Conservation (phyloP, 1,140 invertebrate genomes). For the Halesus radiatus region DNA sequence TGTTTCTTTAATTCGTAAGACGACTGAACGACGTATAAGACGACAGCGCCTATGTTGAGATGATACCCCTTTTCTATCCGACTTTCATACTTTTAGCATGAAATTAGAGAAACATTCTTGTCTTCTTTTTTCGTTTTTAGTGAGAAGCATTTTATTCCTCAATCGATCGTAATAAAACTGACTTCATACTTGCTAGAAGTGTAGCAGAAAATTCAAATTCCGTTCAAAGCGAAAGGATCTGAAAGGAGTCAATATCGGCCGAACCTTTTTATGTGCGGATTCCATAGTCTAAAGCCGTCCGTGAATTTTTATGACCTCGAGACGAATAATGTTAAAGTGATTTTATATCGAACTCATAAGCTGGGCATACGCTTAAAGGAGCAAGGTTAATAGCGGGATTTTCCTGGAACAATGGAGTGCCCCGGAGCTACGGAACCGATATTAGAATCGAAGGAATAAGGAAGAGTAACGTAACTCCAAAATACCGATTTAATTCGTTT, state of each 20-base stretch:
- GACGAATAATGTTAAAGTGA: slow-evolving; percentile 31
- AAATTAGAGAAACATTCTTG: too few relatives aligned
- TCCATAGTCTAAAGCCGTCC: neutral
- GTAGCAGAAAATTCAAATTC: slow-evolving; percentile 1
- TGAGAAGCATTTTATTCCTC: too few relatives aligned
- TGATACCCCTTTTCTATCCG: too few relatives aligned
- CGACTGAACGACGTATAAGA: too few relatives aligned
- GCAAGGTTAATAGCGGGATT: slow-evolving; percentile 14
- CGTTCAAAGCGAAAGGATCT: neutral
- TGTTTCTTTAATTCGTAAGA: too few relatives aligned
- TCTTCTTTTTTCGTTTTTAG: too few relatives aligned
- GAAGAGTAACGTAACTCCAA: too few relatives aligned
- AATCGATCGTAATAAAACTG: too few relatives aligned
- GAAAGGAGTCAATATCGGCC: slow-evolving; percentile 25
- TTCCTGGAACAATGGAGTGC: slow-evolving; percentile 9
- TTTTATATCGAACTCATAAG: slow-evolving; percentile 33
- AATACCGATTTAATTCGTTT: too few relatives aligned
- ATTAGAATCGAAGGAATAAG: neutral
- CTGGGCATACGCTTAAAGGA: slow-evolving; percentile 20
- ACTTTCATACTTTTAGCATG: too few relatives aligned
- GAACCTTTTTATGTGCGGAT: neutral
- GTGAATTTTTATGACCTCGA: slow-evolving; percentile 31
- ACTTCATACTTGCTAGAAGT: too few relatives aligned
- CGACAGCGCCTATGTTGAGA: too few relatives aligned
- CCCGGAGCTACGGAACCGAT: neutral